These are phyloP conservation scores for Oscheius sp. DNA, from an alignment of 2,888 invertebrate species.

Conservation along the genomic window DNA sequence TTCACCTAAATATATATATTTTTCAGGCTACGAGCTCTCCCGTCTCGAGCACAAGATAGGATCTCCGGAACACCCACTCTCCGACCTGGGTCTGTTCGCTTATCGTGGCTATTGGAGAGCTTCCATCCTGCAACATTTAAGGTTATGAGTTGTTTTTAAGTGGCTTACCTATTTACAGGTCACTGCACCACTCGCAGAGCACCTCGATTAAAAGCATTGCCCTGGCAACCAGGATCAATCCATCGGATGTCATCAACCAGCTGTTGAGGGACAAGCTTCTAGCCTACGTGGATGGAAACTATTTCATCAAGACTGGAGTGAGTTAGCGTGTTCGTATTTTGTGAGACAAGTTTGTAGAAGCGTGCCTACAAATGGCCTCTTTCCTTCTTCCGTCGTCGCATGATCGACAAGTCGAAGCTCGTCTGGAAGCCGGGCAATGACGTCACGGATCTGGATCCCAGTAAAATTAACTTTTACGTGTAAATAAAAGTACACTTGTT, in stretches of 20 bases:
- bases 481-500: conserved; percentile 13
- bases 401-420: conserved; percentile 41
- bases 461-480: conserved; percentile 52
- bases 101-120: conserved; percentile 99
- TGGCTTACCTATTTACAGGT: conserved; percentile 36
- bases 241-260: conserved; percentile 55
- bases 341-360: conserved; percentile 37
- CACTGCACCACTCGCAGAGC: conserved; percentile 35
- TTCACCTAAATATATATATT: not conserved
- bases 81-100: conserved; percentile 94
- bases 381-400: conserved; percentile 42
- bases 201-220: conserved; percentile 54
- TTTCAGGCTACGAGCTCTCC: conserved; percentile 91
- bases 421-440: conserved; percentile 43
- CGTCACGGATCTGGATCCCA: conserved; percentile 45
- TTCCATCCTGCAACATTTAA: conserved; percentile 87
- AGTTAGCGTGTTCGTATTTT: conserved; percentile 15
- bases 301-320: conserved; percentile 54
- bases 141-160: conserved; percentile 32
- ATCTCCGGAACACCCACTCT: conserved; percentile 98
- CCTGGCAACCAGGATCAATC: conserved; percentile 52
- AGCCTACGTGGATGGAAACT: conserved; percentile 41
- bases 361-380: conserved; percentile 57
- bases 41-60: conserved; percentile 96
- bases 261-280: conserved; percentile 55